These are phyloP conservation scores for Mycteria americana DNA, from an alignment of 2,797 vertebrate species.

Conservation along the genomic window DNA sequence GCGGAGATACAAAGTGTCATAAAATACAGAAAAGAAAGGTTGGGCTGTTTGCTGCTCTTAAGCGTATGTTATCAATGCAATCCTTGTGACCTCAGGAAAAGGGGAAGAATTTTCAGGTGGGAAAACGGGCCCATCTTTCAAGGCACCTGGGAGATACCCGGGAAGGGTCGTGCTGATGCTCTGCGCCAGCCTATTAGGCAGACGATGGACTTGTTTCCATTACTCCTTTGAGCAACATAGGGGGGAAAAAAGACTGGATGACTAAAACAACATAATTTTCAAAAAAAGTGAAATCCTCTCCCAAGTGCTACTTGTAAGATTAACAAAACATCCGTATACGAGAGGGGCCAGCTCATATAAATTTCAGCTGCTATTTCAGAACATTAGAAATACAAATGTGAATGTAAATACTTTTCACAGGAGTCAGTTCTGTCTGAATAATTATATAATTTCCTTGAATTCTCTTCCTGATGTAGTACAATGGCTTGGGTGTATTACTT, in stretches of 20 bases:
- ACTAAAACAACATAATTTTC: neutral
- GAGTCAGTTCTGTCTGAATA: neutral
- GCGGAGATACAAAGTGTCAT: neutral
- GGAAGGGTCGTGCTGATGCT: neutral
- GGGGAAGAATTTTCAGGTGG: neutral
- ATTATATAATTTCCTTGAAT: conserved; percentile 52
- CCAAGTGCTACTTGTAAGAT: neutral
- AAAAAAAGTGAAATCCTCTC: neutral
- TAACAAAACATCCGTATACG: fast-evolving
- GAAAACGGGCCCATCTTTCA: fast-evolving
- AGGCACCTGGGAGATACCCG: neutral
- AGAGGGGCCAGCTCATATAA: neutral
- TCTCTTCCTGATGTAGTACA: conserved; percentile 6
- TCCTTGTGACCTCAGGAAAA: neutral
- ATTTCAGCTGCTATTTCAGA: neutral
- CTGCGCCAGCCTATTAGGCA: neutral
- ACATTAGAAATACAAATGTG: neutral
- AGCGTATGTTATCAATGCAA: fast-evolving
- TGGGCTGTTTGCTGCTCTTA: neutral
- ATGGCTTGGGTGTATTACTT: conserved; percentile 6
- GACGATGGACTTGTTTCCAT: neutral
- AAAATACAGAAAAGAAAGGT: neutral
- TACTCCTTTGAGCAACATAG: neutral
- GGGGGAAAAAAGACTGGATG: neutral
- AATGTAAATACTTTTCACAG: conserved; percentile 7